A percentile compares a stretch with the other conserved stretches of the same genome.
Evolutionary conservation across 2,797 vertebrate species (phyloP).

Genomic region (Perodicticus potto): DNA sequence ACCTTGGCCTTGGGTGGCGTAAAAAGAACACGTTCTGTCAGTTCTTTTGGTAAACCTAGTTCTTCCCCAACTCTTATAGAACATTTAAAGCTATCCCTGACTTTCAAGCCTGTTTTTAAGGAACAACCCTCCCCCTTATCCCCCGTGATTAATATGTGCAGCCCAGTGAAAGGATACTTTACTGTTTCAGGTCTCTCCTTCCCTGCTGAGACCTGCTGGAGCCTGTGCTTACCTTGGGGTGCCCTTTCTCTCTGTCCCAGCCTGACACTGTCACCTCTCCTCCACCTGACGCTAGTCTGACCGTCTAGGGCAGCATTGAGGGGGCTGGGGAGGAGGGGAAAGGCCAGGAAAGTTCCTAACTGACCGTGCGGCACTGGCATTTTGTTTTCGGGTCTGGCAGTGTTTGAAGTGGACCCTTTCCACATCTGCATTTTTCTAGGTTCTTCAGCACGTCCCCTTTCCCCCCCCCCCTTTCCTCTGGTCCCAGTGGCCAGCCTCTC

Average conservation of each 20-base stretch:
- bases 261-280: background rate
- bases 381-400: background rate
- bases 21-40: background rate
- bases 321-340: background rate
- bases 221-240: background rate
- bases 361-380: background rate
- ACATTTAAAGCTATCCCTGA: background rate
- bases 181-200: background rate
- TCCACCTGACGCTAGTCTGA: background rate
- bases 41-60: background rate
- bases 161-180: background rate
- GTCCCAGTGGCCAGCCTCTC: no score
- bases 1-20: rapidly evolving
- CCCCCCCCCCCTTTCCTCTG: rapidly evolving
- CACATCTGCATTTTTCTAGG: background rate
- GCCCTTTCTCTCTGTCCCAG: background rate
- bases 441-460: background rate
- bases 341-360: background rate
- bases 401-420: background rate
- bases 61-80: background rate
- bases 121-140: background rate
- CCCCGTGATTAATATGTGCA: background rate
- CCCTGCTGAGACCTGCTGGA: no score
- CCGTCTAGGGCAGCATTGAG: background rate
- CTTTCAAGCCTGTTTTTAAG: background rate